Base-by-base conservation (phyloP, 1,140 invertebrate species). In the Theocolax elegans region DNA sequence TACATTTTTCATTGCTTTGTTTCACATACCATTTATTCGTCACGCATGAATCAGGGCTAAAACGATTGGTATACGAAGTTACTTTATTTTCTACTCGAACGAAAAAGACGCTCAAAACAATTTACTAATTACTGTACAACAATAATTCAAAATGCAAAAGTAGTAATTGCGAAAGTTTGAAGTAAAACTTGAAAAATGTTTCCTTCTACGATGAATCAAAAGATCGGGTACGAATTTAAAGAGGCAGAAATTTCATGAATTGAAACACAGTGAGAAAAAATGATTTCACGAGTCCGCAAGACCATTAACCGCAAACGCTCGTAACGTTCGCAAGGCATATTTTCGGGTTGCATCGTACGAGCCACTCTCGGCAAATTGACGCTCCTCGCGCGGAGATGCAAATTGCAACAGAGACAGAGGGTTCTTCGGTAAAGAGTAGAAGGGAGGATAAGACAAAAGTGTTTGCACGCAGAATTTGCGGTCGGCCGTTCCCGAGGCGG, bases 401-500 rank as follows among this genome's bases (percentile, higher is more conserved):
- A 72, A 72, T 49, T 67, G 48, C 58, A 31, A 27, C 7, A 56
- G 53, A 19, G 27, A 7, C 7, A 25, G 2, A 40, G 42, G 31
- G n/a, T n/a, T n/a, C n/a, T n/a, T n/a, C n/a, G n/a, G n/a, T n/a
- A n/a, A n/a, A n/a, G n/a, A n/a, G n/a, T n/a, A n/a, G n/a, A n/a
- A n/a, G n/a, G n/a, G n/a, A n/a, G n/a, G 62, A 40, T 66, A 42
- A 48, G 80, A 83, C 82, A 84, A 83, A 85, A 84, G 83, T 82
- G 81, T 83, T 83, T 83, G 79, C 79, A 79, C 76, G 79, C 74
- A 77, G 78, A 80, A 83, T 86, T 84, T 86, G 83, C 79, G 83
- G 83, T 84, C 75, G 72, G 76, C 35, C 69, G 75, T 74, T n/a
- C n/a, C n/a, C 77, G 79, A 75, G 72, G 76, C 77, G 77, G 78